Conservation (phyloP, 1,140 invertebrate species). For the Myzus persicae region DNA sequence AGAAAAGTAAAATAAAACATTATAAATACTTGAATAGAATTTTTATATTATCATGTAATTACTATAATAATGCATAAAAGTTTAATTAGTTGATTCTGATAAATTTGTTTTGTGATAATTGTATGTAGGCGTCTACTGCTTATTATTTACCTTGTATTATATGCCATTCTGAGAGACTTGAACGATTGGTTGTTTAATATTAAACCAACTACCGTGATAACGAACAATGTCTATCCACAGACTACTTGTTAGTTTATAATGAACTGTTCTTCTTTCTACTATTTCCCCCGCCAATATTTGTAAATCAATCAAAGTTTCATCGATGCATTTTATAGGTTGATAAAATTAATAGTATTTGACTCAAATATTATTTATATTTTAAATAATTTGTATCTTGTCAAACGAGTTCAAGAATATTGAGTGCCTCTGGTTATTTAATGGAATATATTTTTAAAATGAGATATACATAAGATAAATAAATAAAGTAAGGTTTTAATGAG, state of each 20-base stretch:
- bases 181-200: background rate
- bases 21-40: background rate
- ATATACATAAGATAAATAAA: background rate
- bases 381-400: background rate
- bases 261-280: constrained; percentile 38
- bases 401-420: constrained; percentile 19
- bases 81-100: background rate
- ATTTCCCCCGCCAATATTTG: constrained; percentile 32
- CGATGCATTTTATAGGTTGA: constrained; percentile 5
- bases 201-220: constrained; percentile 33
- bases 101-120: background rate
- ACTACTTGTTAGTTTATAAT: constrained; percentile 41
- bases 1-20: background rate
- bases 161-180: constrained; percentile 4
- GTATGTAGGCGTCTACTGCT: background rate
- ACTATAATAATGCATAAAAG: background rate
- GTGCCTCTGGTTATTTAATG: constrained; percentile 19
- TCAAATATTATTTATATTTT: background rate
- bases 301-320: constrained; percentile 20
- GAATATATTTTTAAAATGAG: background rate
- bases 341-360: background rate
- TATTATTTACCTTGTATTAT: background rate
- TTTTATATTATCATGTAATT: background rate
- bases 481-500: background rate
- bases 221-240: constrained; percentile 31